A percentile compares a stretch with the other conserved stretches of the same genome.
Conservation (phyloP, 2,888 invertebrate species). For the Pachliopta kotzebuea region DNA sequence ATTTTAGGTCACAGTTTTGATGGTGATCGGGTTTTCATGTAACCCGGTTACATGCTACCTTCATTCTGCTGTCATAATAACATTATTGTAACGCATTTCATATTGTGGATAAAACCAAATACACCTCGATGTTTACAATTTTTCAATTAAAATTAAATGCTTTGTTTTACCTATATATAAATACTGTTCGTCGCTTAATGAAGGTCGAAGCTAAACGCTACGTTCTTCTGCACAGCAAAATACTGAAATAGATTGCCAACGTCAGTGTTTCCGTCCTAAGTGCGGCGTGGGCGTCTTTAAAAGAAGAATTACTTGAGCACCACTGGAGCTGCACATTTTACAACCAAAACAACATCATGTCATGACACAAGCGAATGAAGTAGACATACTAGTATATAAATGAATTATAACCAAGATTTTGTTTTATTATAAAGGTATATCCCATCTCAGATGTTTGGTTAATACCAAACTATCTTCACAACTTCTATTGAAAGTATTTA, state of each 20-base stretch:
- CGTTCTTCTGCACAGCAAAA: not conserved
- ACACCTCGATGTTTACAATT: not conserved
- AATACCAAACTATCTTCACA: no score
- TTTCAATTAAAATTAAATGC: not conserved
- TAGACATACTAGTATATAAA: no score
- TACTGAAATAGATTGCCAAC: constrained; percentile 1
- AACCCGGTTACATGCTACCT: no score
- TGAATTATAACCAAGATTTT: no score
- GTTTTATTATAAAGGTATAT: no score
- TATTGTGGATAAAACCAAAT: no score
- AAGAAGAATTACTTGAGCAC: constrained; percentile 4
- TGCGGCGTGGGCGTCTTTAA: constrained; percentile 1
- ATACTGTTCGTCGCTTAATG: not conserved
- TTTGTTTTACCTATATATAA: not conserved
- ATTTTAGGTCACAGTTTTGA: no score
- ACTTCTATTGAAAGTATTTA: no score
- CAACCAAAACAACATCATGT: not conserved
- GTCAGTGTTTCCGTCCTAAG: constrained; percentile 1
- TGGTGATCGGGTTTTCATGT: no score
- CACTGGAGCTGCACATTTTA: not conserved
- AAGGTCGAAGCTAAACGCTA: not conserved
- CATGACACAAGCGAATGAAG: not conserved
- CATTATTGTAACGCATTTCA: no score
- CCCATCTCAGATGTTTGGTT: no score
- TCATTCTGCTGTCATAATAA: no score